Base-by-base conservation (phyloP, 2,113 vertebrate genomes). In the Hirundichthys speculiger region DNA sequence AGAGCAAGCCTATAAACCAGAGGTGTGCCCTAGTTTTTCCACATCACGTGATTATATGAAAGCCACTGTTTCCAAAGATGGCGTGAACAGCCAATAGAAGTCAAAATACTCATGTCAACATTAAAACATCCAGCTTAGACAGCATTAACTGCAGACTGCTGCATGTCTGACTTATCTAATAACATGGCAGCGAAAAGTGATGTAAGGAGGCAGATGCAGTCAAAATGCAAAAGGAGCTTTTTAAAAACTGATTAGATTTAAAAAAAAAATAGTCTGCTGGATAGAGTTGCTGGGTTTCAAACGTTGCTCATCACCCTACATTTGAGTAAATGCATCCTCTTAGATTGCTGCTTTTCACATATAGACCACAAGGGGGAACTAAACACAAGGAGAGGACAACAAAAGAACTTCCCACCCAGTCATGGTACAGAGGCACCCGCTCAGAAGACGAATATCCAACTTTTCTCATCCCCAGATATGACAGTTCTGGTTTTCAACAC, bases 281-380 rank as follows among this genome's bases (percentile, higher is more conserved):
- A 34, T 34, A 7, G 30, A 34, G 30, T 10, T 9, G 7, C 30
- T 34, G 30, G 2, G 30, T 34, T 34, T 10, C 30, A 34, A 34
- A 10, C 30, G 2, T 34, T 10, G 11, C 11, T 6, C 30, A 7
- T 34, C 6, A 34, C 7, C 30, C 7, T 34, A 34, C 30, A 10
- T 10, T 34, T 34, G 30, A 34, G 30, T 34, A 34, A 34, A 34
- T 34, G 30, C 30, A 7, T 7, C 30, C 54, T n/a, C 25, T 13
- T 60, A 27, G 18, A 24, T 45, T 58, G 25, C 18, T 51, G 34
- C 30, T 47, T 27, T 13, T 21, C 34, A 51, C 21, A 38, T 34
- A 51, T 54, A 3, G 24, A 62, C 86, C 89, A 90, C 75, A 83
- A 91, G 89, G 71, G 77, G 87, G 90, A 72, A 86, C 80, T 77